Evolutionary conservation across 2,888 invertebrate species (phyloP), one percentile per base, ranked within the genome.

Genomic region (Fabriciana adippe): DNA sequence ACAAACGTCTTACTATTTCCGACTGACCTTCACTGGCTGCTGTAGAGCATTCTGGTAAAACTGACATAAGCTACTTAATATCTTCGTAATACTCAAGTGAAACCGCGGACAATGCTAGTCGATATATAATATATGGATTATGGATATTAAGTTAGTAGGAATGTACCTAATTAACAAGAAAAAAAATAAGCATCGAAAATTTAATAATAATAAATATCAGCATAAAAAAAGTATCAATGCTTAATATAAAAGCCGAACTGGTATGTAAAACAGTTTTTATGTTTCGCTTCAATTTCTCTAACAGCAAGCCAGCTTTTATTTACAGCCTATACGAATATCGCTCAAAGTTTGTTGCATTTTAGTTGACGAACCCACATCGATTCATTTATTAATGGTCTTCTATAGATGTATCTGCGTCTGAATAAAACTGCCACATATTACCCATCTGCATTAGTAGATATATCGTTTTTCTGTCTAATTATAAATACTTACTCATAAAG

Each of bases 281-380:
- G 41, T 59, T 51, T 65, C 51, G 15, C 41, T 51, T 55, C 8
- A 57, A 51, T 57, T 57, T 16, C 50, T 51, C 21, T 51, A 6
- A 50, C n/a, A 50, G 51, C 45, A 41, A 16, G 45, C 11, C 15
- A 35, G 51, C 41, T 65, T 63, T 59, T 59, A 54, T 57, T 54
- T 54, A 65, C 59, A 14, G 16, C 45, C 47, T 65, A 35, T 65
- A 18, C 57, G 59, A 65, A 65, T 64, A 53, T 16, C 50, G 6
- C 45, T 57, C 51, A 57, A 65, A 65, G 51, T 16, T 45, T 21
- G 45, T 53, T 59, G 16, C 18, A 55, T 59, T 59, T 26, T 21
- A 65, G 26, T 11, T 31, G 53, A 65, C 45, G 45, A 53, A 41
- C 47, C 21, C 57, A 48, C 57, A 64, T 64, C 41, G 64, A 65